Evolutionary conservation across 1,140 invertebrate species (phyloP).

Genomic region (Harpegnathos saltator): DNA sequence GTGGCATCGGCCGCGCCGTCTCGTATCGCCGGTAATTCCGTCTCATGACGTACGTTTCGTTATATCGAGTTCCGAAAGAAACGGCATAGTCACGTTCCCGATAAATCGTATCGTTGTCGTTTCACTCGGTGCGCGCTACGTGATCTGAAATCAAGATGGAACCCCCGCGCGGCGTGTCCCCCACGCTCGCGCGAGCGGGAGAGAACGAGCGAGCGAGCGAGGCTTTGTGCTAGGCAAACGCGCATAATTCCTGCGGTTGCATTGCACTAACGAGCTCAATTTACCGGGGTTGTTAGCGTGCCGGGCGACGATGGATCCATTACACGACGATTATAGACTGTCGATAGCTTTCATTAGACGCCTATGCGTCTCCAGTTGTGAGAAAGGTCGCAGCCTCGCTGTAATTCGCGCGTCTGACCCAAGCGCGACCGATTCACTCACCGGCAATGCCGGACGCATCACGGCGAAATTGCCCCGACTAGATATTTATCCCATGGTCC

Average conservation of each 20-base stretch:
- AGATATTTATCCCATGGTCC: too few relatives aligned
- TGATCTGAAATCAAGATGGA: constrained; percentile 56
- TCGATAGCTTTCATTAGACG: constrained; percentile 75
- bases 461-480: too few relatives aligned
- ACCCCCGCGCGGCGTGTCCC: too few relatives aligned
- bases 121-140: constrained; percentile 43
- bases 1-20: neutral
- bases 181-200: neutral
- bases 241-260: constrained; percentile 46
- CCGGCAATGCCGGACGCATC: too few relatives aligned
- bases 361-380: constrained; percentile 62
- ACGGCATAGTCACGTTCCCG: constrained; percentile 41
- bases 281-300: constrained; percentile 57
- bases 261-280: constrained; percentile 64
- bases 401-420: constrained; percentile 27
- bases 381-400: constrained; percentile 42
- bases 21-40: neutral
- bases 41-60: constrained; percentile 22
- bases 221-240: constrained; percentile 40
- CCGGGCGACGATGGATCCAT: constrained; percentile 40
- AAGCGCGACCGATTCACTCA: neutral
- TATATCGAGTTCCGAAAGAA: constrained; percentile 30
- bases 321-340: constrained; percentile 59
- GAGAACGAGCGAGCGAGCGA: too few relatives aligned
- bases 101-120: constrained; percentile 60